These are phyloP conservation scores for Phaedon cochleariae DNA, from an alignment of 2,888 invertebrate species.

Conservation along the genomic window DNA sequence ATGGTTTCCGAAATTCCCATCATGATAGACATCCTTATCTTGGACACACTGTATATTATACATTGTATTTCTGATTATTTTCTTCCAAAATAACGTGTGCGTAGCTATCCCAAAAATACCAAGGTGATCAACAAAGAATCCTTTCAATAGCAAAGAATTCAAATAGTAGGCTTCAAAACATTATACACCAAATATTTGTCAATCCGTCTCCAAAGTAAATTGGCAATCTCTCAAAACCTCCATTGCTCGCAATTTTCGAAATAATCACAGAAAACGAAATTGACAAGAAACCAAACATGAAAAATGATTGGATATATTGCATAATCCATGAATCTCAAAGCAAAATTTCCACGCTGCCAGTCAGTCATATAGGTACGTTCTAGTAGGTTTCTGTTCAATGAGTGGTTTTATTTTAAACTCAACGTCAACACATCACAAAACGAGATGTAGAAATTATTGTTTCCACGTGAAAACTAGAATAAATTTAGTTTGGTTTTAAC, in stretches of 20 bases:
- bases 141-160: not conserved
- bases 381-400: not conserved
- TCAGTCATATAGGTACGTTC: not conserved
- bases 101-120: too few species aligned
- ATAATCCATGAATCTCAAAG: not conserved
- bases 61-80: too few species aligned
- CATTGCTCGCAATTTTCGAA: not conserved
- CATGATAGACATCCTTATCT: too few species aligned
- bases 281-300: not conserved
- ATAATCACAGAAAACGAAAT: not conserved
- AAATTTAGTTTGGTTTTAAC: too few species aligned
- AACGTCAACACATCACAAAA: not conserved
- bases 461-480: not conserved
- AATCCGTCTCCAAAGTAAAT: not conserved
- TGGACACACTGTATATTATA: too few species aligned
- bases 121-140: not conserved
- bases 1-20: too few species aligned
- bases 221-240: not conserved
- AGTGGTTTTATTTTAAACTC: not conserved
- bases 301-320: not conserved
- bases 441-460: not conserved
- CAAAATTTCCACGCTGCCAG: not conserved
- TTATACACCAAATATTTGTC: not conserved
- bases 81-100: too few species aligned
- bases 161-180: not conserved